phyloP scores from a whole-genome alignment of 2,888 invertebrate species.

The Dione vanillae region DNA sequence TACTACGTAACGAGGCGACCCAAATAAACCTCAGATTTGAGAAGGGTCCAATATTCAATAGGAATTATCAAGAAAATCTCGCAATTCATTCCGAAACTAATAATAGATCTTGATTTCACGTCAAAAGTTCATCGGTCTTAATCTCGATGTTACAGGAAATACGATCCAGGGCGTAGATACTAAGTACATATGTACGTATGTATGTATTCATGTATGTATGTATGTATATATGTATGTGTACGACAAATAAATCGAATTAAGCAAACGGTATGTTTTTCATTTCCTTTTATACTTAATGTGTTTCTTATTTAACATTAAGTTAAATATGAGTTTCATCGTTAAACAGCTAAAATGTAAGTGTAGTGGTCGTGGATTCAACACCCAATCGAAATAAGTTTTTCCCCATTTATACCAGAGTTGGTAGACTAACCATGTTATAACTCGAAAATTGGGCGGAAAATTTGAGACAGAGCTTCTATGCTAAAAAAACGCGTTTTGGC shows the following conservation, averaged over 20 bases:
- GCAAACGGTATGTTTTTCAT: conserved; percentile 4
- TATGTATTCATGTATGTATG: not conserved
- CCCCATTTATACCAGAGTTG: no score
- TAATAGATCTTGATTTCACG: conserved; percentile 29
- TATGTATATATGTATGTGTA: not conserved
- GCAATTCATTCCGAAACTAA: conserved; percentile 18
- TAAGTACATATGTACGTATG: not conserved
- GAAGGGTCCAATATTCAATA: conserved; percentile 16
- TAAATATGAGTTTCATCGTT: no score
- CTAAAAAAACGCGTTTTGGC: no score
- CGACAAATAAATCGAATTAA: conserved; percentile 17
- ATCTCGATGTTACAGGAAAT: conserved; percentile 33
- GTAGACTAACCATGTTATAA: no score
- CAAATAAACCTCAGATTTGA: not conserved
- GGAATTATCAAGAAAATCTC: conserved; percentile 24
- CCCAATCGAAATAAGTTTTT: no score
- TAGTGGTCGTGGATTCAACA: no score
- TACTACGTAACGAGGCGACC: not conserved
- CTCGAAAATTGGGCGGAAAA: no score
- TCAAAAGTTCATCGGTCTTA: conserved; percentile 38
- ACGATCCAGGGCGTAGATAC: conserved; percentile 18
- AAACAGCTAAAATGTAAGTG: no score
- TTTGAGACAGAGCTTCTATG: no score
- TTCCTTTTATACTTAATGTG: not conserved
- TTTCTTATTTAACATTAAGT: not conserved